A percentile compares a stretch with the other conserved stretches of the same genome.
phyloP scores from a whole-genome alignment of 2,797 vertebrate genomes.

The Numenius phaeopus region DNA sequence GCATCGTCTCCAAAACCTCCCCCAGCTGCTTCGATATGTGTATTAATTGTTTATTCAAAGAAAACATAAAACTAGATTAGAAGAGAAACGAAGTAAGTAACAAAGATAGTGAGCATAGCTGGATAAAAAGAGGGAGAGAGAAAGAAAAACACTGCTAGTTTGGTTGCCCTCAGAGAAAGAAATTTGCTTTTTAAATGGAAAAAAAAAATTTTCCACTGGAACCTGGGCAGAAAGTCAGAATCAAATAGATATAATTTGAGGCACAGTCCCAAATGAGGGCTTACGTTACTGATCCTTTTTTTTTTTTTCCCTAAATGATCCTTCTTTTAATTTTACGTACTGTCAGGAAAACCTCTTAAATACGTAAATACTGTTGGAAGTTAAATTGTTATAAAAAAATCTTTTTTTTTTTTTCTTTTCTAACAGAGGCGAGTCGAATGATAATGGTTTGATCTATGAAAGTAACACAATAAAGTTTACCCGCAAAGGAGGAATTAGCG shows the following conservation, averaged over 20 bases:
- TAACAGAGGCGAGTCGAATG: not conserved
- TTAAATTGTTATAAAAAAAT: not conserved
- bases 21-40: not conserved
- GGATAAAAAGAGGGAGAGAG: not conserved
- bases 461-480: not conserved
- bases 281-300: slow-evolving; percentile 52
- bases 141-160: not conserved
- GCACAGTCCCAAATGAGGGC: slow-evolving; percentile 58
- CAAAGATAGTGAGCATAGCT: not conserved
- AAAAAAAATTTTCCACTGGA: slow-evolving; percentile 62
- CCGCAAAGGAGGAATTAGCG: not conserved
- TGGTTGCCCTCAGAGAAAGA: slow-evolving; percentile 45
- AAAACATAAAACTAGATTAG: slow-evolving; percentile 3
- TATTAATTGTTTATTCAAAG: not conserved
- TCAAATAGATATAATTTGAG: slow-evolving; percentile 70
- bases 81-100: not conserved
- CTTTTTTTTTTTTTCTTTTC: not conserved
- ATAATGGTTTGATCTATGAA: not conserved
- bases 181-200: slow-evolving; percentile 44
- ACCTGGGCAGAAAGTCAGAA: slow-evolving; percentile 74
- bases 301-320: not conserved
- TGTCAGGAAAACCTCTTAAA: slow-evolving; percentile 55
- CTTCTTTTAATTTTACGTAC: slow-evolving; percentile 67
- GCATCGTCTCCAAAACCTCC: not conserved
- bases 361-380: slow-evolving; percentile 52